A percentile compares a stretch with the other conserved stretches of the same genome.
These are phyloP conservation scores for Heliocidaris tuberculata DNA, from an alignment of 35 echinoderm and acorn worm genomes.

Conservation along the genomic window DNA sequence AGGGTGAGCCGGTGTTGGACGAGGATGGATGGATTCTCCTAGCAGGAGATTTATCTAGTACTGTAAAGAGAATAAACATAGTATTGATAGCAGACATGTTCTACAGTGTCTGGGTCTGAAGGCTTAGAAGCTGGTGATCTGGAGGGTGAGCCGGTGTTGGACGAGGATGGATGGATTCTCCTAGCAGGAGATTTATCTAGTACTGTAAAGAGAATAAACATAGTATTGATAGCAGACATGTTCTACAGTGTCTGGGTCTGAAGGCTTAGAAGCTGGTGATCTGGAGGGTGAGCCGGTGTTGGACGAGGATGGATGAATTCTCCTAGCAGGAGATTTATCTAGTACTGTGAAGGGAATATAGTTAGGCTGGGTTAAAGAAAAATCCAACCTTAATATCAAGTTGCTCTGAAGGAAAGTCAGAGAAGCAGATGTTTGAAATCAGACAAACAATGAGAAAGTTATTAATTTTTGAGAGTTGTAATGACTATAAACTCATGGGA, in stretches of 20 bases:
- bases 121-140: conserved; percentile 56
- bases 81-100: conserved; percentile 81
- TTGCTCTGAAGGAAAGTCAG: too few species aligned
- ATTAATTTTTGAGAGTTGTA: too few species aligned
- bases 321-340: not conserved
- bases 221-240: conserved; percentile 79
- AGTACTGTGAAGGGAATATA: not conserved
- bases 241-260: conserved; percentile 51
- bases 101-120: conserved; percentile 49
- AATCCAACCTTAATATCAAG: too few species aligned
- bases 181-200: not conserved
- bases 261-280: conserved; percentile 55
- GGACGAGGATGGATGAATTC: not conserved
- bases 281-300: conserved; percentile 32
- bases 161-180: not conserved
- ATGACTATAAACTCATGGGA: too few species aligned
- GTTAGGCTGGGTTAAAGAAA: not conserved
- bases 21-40: not conserved
- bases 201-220: conserved; percentile 28
- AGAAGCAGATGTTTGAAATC: too few species aligned
- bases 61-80: conserved; percentile 23
- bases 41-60: not conserved
- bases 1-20: conserved; percentile 28
- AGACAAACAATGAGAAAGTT: too few species aligned
- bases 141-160: conserved; percentile 29